Conservation (phyloP, 92 coral and sea anemone genomes). For the Parazoanthus swiftii region DNA sequence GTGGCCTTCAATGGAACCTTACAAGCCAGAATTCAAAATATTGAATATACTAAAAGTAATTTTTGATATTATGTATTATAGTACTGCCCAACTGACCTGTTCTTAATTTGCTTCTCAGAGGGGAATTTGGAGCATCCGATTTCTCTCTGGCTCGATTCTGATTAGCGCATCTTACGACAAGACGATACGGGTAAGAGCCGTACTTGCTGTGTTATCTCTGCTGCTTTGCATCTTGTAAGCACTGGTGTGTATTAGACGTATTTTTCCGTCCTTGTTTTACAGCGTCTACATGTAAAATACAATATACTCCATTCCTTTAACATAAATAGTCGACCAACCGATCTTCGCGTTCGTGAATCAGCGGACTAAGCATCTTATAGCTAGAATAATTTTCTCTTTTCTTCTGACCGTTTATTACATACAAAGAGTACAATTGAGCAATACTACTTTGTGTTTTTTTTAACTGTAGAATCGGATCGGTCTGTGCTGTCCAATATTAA, state of each 20-base stretch:
- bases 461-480: too few relatives aligned
- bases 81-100: not conserved
- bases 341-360: too few relatives aligned
- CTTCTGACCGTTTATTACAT: not conserved
- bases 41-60: too few relatives aligned
- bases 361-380: too few relatives aligned
- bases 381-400: too few relatives aligned
- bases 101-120: conserved; percentile 55
- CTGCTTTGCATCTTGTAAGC: not conserved
- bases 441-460: too few relatives aligned
- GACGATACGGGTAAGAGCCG: conserved; percentile 77
- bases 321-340: too few relatives aligned
- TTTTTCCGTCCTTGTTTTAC: too few relatives aligned
- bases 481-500: not conserved
- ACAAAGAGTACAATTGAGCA: not conserved
- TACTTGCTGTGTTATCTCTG: not conserved
- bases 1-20: too few relatives aligned
- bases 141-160: conserved; percentile 79
- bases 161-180: conserved; percentile 95
- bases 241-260: not conserved
- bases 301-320: too few relatives aligned
- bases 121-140: conserved; percentile 93
- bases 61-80: too few relatives aligned
- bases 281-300: not conserved
- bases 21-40: too few relatives aligned